Evolutionary conservation across 2,113 vertebrate genomes (phyloP), one percentile per base, ranked within the genome.

Genomic region (Gorsachius goisagi): DNA sequence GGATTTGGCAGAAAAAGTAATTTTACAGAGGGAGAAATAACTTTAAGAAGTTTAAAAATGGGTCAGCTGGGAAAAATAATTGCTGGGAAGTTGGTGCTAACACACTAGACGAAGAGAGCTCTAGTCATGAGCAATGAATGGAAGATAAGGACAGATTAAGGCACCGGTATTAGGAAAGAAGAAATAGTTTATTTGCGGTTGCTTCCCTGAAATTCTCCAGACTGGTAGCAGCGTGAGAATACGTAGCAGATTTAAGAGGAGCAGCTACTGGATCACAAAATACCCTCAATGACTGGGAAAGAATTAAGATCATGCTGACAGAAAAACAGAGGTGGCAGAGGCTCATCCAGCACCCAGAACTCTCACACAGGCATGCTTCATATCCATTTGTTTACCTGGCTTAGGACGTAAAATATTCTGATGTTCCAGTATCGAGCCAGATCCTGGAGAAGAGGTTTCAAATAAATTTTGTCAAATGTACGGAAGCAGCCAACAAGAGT

Each of bases 371-470:
- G 67, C 7, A 18, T 1, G 3, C 12, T 72, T 75, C 64, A 28
- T 19, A 64, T 17, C 47, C 41, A 49, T 44, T 58, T 49, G 79
- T 23, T 98, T 89, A 98, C 98, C 98, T 98, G 97, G 93, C 98
- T 98, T 59, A 98, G 96, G n/a, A 98, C 68, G 3, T 98, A 98
- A 97, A 98, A 96, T 62, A 96, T 97, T 53, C 97, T 98, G 39
- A 98, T 28, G 2, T 98, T 98, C 98, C 98, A 98, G 95, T 97
- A 98, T 18, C 90, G 93, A 60, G 97, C 95, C 90, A 98, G 97
- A 45, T 98, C 98, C 88, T 95, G 97, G 39, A 98, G 97, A 93
- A 97, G 97, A 89, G 97, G n/a, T 76, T 98, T 98, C 96, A 98
- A 28, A 89, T 98, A 98, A 96, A 98, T 97, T 85, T 73, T 95